Percentiles rank a stretch among this genome's conserved stretches.
Conservation (phyloP, 2,888 invertebrate species). For the Biston betularia region DNA sequence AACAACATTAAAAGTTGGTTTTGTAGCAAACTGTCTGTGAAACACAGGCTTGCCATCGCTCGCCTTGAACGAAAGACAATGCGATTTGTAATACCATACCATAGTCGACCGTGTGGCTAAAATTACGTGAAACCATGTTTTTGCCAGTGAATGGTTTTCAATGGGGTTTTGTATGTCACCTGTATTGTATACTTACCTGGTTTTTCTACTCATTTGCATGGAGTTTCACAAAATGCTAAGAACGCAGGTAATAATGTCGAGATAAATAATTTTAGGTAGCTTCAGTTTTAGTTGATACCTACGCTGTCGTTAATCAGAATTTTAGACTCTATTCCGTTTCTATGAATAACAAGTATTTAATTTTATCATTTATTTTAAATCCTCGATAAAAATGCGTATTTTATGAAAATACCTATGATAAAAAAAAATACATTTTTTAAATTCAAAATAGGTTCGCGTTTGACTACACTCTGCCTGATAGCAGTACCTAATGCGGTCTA, state of each 20-base stretch:
- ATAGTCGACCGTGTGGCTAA: slow-evolving; percentile 43
- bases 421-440: no score
- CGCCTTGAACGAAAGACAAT: slow-evolving; percentile 59
- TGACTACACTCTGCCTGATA: no score
- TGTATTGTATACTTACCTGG: slow-evolving; percentile 2
- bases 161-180: slow-evolving; percentile 46
- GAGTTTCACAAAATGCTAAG: slow-evolving; percentile 19
- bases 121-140: slow-evolving; percentile 53
- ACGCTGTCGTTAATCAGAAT: no score
- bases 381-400: no score
- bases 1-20: slow-evolving; percentile 10
- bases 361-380: no score
- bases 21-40: slow-evolving; percentile 29
- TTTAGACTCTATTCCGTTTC: no score
- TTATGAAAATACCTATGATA: no score
- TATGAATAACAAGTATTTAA: no score
- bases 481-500: no score
- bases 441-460: no score
- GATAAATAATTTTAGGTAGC: no score
- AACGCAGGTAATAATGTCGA: not conserved
- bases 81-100: slow-evolving; percentile 49
- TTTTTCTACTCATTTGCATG: slow-evolving; percentile 20
- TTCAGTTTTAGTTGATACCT: no score
- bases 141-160: slow-evolving; percentile 55
- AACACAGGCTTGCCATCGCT: slow-evolving; percentile 45